Evolutionary conservation across 2,888 invertebrate species (phyloP), one percentile per base, ranked within the genome.

Genomic region (Tenodera sinensis): DNA sequence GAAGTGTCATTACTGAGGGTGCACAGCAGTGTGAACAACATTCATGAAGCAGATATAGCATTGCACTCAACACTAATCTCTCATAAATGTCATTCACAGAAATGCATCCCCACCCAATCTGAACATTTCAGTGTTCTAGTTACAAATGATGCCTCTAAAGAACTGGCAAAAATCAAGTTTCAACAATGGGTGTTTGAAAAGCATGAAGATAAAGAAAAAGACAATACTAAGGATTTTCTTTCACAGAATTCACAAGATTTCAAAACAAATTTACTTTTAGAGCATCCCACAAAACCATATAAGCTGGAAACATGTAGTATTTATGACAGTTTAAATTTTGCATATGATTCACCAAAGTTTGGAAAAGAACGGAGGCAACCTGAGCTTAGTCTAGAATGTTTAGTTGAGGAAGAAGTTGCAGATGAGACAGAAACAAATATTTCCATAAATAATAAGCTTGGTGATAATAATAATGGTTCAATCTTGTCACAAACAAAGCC

Each of bases 91-190:
- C 15, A 71, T 71, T 71, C 54, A 71, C 25, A 71, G 4, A 71
- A 8, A 71, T 71, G 6, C 6, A 25, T 71, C 20, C 54, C 54
- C 8, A 71, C 54, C 20, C 54, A 71, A 20, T 71, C 54, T 20
- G 54, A 71, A 71, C 54, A 25, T 71, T 15, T 71, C 3, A 71
- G 54, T 1, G 54, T 71, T 71, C n/a, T 83, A 83, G 25, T 28
- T 8, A 81, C 28, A 27, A 81, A 86, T 86, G 30, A 84, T 12
- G 71, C 81, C 30, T 42, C 71, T 20, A 34, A 92, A 85, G 91
- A 92, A 83, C 91, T 92, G 20, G 91, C 92, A n/a, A 91, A 91
- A 82, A 90, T 92, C 12, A 92, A 92, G 89, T 92, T 92, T 88
- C 92, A 92, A 88, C 91, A 91, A 14, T 92, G 92, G 92, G 92